Evolutionary conservation across 2,113 vertebrate species (phyloP), one percentile per base, ranked within the genome.

Genomic region (Megalops atlanticus): DNA sequence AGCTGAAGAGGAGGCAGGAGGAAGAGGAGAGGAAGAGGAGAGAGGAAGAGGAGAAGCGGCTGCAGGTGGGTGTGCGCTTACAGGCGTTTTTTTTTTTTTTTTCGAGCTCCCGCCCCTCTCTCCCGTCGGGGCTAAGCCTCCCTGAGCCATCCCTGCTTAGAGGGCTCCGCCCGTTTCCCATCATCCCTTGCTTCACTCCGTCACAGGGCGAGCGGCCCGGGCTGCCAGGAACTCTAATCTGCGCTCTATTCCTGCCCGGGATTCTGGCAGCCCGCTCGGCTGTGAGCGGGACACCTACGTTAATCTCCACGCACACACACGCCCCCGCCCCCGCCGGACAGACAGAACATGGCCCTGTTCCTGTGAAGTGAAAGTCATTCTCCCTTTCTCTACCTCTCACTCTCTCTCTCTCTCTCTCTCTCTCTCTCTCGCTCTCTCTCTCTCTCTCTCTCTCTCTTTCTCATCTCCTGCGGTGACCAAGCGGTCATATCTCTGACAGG

Each of bases 1-100:
- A 99, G 89, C 85, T 92, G 85, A 98, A 98, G 91, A 96, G 97
- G 89, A 98, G 95, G 87, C 96, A 95, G 78, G 98, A 96, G 75
- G 97, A 99, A 77, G 97, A 98, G 87, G 95, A 96, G 85, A 95
- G 97, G 87, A 99, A 97, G 92, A 97, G 90, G 90, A 94, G 95
- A 74, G 97, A 96, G 90, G 96, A 97, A 45, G 97, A 99, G 86
- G 96, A 98, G 88, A 94, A 89, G 69, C 93, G 89, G 80, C 90
- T 99, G 74, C 97, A 99, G 95, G 98, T 98, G 45, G 39, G 90
- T 86, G 82, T 24, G 21, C 8, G 36, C 18, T 80, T 35, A 24
- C 3, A 35, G 36, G 38, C 40, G 38, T 45, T 35, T 58, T 40
- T 38, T 10, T 58, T 77, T 14, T 43, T 35, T 31, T n/a, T 52